A percentile compares a stretch with the other conserved stretches of the same genome.
Evolutionary conservation across 2,113 vertebrate genomes (phyloP).

Genomic region (Merops nubicus): DNA sequence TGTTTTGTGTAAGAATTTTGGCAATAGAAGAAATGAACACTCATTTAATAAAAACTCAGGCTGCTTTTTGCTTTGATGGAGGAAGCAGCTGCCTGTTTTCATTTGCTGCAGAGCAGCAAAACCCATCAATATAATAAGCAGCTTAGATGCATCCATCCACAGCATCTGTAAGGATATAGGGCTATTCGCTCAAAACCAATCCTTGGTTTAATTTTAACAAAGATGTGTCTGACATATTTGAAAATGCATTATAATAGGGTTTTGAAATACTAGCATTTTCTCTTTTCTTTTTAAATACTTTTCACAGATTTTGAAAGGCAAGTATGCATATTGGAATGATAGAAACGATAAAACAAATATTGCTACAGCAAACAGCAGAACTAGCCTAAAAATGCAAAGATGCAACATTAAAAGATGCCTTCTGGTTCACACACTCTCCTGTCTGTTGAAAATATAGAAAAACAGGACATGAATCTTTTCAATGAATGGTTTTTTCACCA

Average conservation of each 20-base stretch:
- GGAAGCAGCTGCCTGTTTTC: slow-evolving; percentile 88
- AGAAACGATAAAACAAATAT: slow-evolving; percentile 65
- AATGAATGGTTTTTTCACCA: neutral
- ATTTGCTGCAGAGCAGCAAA: slow-evolving; percentile 88
- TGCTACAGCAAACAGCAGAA: slow-evolving; percentile 49
- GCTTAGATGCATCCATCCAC: slow-evolving; percentile 97
- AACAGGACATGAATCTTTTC: neutral
- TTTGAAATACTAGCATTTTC: slow-evolving; percentile 78
- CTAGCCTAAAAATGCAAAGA: slow-evolving; percentile 56
- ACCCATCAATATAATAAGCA: slow-evolving; percentile 99
- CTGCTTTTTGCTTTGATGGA: slow-evolving; percentile 94
- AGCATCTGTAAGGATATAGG: slow-evolving; percentile 88
- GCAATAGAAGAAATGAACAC: slow-evolving; percentile 98
- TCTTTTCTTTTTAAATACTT: slow-evolving; percentile 79
- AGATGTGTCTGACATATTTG: slow-evolving; percentile 87
- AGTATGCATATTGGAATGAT: slow-evolving; percentile 64
- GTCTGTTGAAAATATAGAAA: slow-evolving; percentile 43
- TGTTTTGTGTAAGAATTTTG: slow-evolving; percentile 92
- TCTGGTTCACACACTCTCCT: slow-evolving; percentile 31
- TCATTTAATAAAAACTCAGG: slow-evolving; percentile 97
- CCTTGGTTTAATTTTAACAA: slow-evolving; percentile 89
- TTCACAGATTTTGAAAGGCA: slow-evolving; percentile 72
- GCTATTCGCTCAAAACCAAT: slow-evolving; percentile 88
- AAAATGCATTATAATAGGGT: slow-evolving; percentile 82
- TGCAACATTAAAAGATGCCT: slow-evolving; percentile 28